Base-by-base conservation (phyloP, 1,140 invertebrate genomes). In the Bombus terrestris region DNA sequence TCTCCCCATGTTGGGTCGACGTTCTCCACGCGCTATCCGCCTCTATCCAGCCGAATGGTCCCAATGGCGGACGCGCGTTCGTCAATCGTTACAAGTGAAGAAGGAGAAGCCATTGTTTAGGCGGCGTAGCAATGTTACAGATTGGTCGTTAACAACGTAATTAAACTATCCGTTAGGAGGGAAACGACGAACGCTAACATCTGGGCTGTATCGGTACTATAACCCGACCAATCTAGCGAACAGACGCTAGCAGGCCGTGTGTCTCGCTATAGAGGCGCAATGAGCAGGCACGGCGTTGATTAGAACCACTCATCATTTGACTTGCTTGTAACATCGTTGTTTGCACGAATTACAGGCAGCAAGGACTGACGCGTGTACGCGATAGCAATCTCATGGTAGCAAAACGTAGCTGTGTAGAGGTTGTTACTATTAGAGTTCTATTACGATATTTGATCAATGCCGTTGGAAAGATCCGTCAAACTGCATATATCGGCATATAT, bases 301-400 rank as follows among this genome's bases (percentile, higher is more conserved):
- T 93, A 93, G 90, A 92, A 85, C 90, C 77, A 92, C 93, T 93
- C 87, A 89, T 92, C 92, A 92, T 93, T 93, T 89, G 88, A 79
- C 83, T 79, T 68, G 88, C 85, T 73, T 71, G 72, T 73, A 75
- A 72, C 79, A 69, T 85, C 82, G 82, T 90, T 89, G 87, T 89
- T 90, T 88, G 83, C 81, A 62, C 80, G 86, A 87, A 91, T 91
- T 89, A 89, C 89, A 81, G 73, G 68, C 69, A 59, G 66, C 69
- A 53, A 25, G 37, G 28, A 15, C 13, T 57, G 69, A 85, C 62
- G 62, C 53, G 41, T 57, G 32, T 75, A 75, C 68, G 68, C 74
- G 69, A 82, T 78, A 57, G 81, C 82, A 80, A 85, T 81, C 74
- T 77, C 74, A n/a, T 69, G 53, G 18, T 37, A 6, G 39, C 73